A percentile compares a stretch with the other conserved stretches of the same genome.
phyloP scores from a whole-genome alignment of 2,113 vertebrate species.

The Onychostoma macrolepis region DNA sequence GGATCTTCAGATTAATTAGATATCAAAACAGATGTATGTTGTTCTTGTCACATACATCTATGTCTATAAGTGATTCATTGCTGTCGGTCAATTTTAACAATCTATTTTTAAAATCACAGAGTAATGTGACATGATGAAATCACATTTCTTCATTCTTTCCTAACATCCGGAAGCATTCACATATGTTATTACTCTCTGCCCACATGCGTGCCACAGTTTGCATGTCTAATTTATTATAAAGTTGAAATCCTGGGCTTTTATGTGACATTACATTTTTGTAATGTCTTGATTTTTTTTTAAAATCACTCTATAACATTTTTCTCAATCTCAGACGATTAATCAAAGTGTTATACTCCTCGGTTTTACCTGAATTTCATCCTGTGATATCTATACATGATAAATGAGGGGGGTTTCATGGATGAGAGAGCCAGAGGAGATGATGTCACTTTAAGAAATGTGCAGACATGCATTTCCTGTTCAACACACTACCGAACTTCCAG shows the following conservation, averaged over 20 bases:
- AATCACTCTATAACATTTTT: neutral
- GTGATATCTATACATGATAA: neutral
- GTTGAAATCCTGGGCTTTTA: neutral
- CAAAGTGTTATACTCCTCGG: neutral
- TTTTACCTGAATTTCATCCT: neutral
- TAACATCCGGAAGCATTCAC: neutral
- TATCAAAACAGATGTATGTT: neutral
- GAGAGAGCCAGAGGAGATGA: slow-evolving; percentile 36
- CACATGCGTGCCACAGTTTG: neutral
- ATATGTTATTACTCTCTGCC: neutral
- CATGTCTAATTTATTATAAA: neutral
- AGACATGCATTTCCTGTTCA: slow-evolving; percentile 43
- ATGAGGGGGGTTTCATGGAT: slow-evolving; percentile 39
- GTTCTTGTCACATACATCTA: neutral
- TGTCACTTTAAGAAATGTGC: slow-evolving; percentile 43
- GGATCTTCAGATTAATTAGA: neutral
- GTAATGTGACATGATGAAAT: neutral
- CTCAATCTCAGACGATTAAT: neutral
- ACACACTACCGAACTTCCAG: slow-evolving; percentile 46
- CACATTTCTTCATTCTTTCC: neutral
- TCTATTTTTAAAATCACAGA: neutral
- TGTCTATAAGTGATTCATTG: neutral
- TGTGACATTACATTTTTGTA: neutral
- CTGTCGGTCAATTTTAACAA: neutral
- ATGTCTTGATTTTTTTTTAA: neutral